These are phyloP conservation scores for Ctena decussata DNA, from an alignment of 2,888 invertebrate species.

Conservation along the genomic window DNA sequence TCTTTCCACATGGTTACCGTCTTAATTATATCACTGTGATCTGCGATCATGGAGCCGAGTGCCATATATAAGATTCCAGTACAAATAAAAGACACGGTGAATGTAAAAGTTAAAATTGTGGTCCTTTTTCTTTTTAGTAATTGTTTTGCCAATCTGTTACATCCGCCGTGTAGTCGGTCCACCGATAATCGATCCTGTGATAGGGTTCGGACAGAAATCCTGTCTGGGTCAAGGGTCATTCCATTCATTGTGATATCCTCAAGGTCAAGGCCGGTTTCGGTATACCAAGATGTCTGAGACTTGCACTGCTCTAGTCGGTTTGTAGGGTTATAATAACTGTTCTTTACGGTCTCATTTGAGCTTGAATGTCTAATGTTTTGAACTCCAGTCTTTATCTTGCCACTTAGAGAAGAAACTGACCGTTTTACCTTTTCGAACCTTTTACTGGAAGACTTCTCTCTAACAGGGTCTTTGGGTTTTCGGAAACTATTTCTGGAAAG, in stretches of 20 bases:
- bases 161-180: neutral
- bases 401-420: neutral
- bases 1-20: neutral
- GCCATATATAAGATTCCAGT: constrained; percentile 1
- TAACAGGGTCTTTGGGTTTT: neutral
- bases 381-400: neutral
- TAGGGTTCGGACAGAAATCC: neutral
- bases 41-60: neutral
- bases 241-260: neutral
- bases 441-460: neutral
- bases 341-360: neutral
- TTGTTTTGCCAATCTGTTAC: neutral
- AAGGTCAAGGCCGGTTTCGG: neutral
- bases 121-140: neutral
- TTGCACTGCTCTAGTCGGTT: neutral
- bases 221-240: neutral
- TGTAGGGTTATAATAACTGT: neutral
- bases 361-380: neutral
- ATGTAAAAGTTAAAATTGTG: neutral
- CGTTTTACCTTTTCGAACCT: neutral
- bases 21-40: neutral
- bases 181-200: neutral
- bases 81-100: constrained; percentile 3
- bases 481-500: neutral
- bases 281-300: constrained; percentile 5